Evolutionary conservation across 1,140 invertebrate genomes (phyloP), one percentile per base, ranked within the genome.

Genomic region (Musca vetustissima): DNA sequence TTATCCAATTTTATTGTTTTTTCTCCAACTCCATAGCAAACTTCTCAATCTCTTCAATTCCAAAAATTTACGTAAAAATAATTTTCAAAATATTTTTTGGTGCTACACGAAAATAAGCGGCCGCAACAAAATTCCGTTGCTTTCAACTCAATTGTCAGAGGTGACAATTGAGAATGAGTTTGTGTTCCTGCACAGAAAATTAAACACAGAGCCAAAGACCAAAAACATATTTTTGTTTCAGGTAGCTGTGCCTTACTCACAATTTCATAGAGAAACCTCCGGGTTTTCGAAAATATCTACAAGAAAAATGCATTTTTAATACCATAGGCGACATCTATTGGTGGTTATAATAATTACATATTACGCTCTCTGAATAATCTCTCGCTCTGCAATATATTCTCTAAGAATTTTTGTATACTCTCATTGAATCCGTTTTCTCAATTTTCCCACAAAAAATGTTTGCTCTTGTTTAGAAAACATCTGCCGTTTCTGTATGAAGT

Each of bases 111-210:
- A 61, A 43, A 61, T 59, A 61, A 43, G 3, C 57, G 11, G 2
- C 53, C 53, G 53, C 11, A 43, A 9, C 36, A 13, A 43, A 7
- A 43, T 43, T 43, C 36, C 36, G 36, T 13, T 43, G 36, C 22
- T 28, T 57, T 36, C 8, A 61, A 22, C 57, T 61, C 57, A 43
- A 61, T 15, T 61, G 57, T 21, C 19, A 4, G 6, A 15, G 15
- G 3, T 13, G 19, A 32, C 57, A 61, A 61, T 61, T 61, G 28
- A 61, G 57, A 61, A 61, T 61, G 57, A 59, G 8, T 36, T 2
- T 8, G 2, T 4, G 36, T 43, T n/a, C n/a, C 36, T 43, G 36
- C 36, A 43, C 9, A 36, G 28, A 61, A 61, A 32, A 32, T 17
- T n/a, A 6, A 9, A 21, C 3, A 15, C 24, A 43, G 19, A 61